Percentiles rank a stretch among this genome's conserved stretches.
phyloP scores from a whole-genome alignment of 1,140 invertebrate genomes.

The Saccostrea glomerata region DNA sequence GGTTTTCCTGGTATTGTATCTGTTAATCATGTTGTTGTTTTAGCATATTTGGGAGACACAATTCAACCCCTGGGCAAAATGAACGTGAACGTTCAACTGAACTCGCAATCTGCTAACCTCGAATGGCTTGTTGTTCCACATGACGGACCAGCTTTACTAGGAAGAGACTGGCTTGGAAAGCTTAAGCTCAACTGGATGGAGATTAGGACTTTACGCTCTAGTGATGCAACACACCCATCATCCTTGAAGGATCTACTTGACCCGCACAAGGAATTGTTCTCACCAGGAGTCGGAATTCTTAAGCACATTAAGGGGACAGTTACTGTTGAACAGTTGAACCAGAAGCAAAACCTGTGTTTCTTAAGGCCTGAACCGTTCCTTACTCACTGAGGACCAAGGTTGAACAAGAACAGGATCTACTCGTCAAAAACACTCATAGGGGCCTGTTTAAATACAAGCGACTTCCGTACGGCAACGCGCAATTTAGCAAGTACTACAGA shows the following conservation, averaged over 20 bases:
- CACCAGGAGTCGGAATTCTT: constrained; percentile 62
- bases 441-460: constrained; percentile 27
- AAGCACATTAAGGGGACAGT: constrained; percentile 22
- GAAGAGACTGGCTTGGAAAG: constrained; percentile 33
- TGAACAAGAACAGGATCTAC: constrained; percentile 70
- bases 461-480: too few relatives aligned
- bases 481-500: too few relatives aligned
- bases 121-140: constrained; percentile 35
- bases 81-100: constrained; percentile 28
- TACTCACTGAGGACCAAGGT: constrained; percentile 76
- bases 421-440: constrained; percentile 64
- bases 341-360: constrained; percentile 46
- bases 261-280: background rate
- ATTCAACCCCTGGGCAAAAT: constrained; percentile 21
- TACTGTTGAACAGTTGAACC: constrained; percentile 28
- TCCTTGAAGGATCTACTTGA: constrained; percentile 25
- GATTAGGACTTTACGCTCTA: constrained; percentile 1
- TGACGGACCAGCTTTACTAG: constrained; percentile 40
- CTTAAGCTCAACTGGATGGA: constrained; percentile 13
- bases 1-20: too few relatives aligned
- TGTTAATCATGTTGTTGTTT: too few relatives aligned
- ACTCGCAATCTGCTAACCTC: constrained; percentile 26
- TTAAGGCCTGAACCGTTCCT: constrained; percentile 67
- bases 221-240: background rate
- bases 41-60: too few relatives aligned